Evolutionary conservation across 64 coral and sea anemone genomes (phyloP), one percentile per base, ranked within the genome.

Genomic region (Astreopora myriophthalma): DNA sequence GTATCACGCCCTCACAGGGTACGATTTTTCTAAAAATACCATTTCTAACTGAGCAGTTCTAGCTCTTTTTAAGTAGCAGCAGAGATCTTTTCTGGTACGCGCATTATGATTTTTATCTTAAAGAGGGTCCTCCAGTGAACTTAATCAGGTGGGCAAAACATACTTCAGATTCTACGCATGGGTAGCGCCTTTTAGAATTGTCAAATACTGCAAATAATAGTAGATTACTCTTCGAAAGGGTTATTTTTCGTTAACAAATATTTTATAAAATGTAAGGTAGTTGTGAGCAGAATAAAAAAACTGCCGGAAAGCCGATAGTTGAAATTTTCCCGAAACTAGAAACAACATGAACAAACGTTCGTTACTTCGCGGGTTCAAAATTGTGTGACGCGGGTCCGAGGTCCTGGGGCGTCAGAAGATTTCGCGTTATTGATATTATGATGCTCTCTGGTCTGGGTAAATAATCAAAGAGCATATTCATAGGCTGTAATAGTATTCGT

Each of bases 141-240:
- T 0, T 4, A n/a, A 60, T 52, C 9, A 49, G 2, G 13, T 4
- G 3, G 30, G 17, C 25, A 60, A 27, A 55, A n/a, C 14, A 17
- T 32, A 20, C 76, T 80, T 60, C 14, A 58, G 8, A 60, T 80
- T 80, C 76, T 30, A 55, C 52, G 76, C 76, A 80, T 60, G 76
- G 11, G 11, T 34, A 52, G 11, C 9, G 32, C 16, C 12, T 0
- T 32, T 13, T 14, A 17, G 2, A 33, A 32, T 14, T 28, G 5
- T 27, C 26, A 67, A 6, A 67, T 5, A 67, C 63, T 55, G 51
- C 16, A 55, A 67, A 67, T 24, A 24, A 67, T 67, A 14, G 27
- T 1, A 70, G 33, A 32, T 70, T 1, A 14, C 67, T 33, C 26
- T 32, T 70, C 67, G 67, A 70, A 31, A 30, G 28, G 30, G 11